Percentiles rank a stretch among this genome's conserved stretches.
These are phyloP conservation scores for Idaea aversata DNA, from an alignment of 2,888 invertebrate species.

Conservation along the genomic window DNA sequence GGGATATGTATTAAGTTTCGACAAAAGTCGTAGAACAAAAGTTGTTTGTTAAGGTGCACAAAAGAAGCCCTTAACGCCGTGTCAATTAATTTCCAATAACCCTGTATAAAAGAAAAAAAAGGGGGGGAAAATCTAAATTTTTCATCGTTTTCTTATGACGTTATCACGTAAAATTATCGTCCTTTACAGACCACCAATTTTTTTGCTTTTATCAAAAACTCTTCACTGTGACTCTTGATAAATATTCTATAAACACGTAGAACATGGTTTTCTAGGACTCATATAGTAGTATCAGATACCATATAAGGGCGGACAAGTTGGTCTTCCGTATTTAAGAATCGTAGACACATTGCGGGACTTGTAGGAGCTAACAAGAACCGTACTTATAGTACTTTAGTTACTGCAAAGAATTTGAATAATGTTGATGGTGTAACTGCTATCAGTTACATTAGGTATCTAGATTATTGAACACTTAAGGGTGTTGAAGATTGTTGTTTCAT, in stretches of 20 bases:
- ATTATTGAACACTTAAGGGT: background rate
- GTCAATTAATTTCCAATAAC: no score
- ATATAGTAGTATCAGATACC: conserved; percentile 11
- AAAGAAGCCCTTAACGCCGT: no score
- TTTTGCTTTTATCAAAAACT: no score
- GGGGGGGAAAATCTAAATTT: no score
- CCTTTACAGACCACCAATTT: no score
- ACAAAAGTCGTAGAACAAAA: no score
- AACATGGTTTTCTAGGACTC: background rate
- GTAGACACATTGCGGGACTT: conserved; percentile 14
- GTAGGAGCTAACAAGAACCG: conserved; percentile 22
- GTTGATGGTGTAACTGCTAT: conserved; percentile 17
- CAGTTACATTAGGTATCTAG: background rate
- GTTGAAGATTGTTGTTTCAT: background rate
- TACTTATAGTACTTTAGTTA: conserved; percentile 4
- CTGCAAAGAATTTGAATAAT: conserved; percentile 23
- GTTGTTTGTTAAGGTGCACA: no score
- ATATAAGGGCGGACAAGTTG: conserved; percentile 26
- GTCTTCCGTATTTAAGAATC: conserved; percentile 29
- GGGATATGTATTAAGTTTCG: no score
- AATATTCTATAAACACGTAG: background rate
- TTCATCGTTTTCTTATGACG: no score
- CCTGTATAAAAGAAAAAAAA: no score
- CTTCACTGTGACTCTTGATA: background rate
- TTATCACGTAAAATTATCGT: no score